phyloP scores from a whole-genome alignment of 2,888 invertebrate species.

The Drosophila borealis region DNA sequence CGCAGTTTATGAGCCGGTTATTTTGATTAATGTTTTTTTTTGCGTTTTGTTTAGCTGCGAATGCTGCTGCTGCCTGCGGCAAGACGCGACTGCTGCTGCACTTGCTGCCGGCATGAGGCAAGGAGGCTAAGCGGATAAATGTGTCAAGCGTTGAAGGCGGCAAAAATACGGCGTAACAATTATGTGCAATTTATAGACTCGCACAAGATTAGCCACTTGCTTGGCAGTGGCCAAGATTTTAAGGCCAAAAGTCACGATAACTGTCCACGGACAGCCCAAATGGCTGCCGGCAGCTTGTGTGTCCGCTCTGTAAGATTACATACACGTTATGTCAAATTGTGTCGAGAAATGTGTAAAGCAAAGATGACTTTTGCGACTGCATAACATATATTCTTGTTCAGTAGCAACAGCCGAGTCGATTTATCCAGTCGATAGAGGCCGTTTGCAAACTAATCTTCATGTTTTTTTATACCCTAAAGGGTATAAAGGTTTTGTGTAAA shows the following conservation, averaged over 20 bases:
- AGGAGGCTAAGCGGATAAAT: slow-evolving; percentile 41
- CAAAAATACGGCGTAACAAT: slow-evolving; percentile 43
- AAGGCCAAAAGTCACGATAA: background rate
- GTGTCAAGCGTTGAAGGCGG: slow-evolving; percentile 48
- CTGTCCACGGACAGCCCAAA: background rate
- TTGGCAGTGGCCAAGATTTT: background rate
- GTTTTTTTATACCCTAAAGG: too few relatives aligned
- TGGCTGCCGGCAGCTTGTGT: background rate
- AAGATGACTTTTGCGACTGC: too few relatives aligned
- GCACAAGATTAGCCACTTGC: slow-evolving; percentile 9
- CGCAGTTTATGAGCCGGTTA: slow-evolving; percentile 69
- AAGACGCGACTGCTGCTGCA: slow-evolving; percentile 21
- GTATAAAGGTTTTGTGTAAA: too few relatives aligned
- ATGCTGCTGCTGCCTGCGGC: slow-evolving; percentile 24
- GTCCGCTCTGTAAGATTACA: too few relatives aligned
- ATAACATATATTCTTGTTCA: too few relatives aligned
- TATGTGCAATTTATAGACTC: slow-evolving; percentile 50
- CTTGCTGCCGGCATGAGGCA: slow-evolving; percentile 20
- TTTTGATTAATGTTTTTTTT: slow-evolving; percentile 68
- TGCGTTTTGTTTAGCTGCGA: slow-evolving; percentile 13
- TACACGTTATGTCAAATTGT: too few relatives aligned
- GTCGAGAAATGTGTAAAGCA: too few relatives aligned
- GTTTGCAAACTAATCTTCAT: too few relatives aligned
- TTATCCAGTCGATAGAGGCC: too few relatives aligned
- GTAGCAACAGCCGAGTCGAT: too few relatives aligned